A percentile compares a stretch with the other conserved stretches of the same genome.
phyloP scores from a whole-genome alignment of 1,140 invertebrate species.

The Aricia agestis region DNA sequence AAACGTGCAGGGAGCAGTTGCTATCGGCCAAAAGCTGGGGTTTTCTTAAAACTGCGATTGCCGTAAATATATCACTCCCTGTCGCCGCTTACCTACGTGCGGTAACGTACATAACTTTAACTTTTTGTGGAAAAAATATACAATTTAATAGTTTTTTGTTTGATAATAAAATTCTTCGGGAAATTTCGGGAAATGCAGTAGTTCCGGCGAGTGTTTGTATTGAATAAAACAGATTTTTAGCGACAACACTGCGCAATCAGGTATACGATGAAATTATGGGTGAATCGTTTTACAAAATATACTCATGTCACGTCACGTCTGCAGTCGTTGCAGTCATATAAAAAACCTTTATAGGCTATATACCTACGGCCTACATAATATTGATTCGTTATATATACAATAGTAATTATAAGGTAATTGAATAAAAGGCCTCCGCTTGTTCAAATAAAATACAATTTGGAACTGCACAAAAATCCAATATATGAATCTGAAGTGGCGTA shows the following conservation, averaged over 20 bases:
- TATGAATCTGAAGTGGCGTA: neutral
- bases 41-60: slow-evolving; percentile 53
- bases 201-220: no score
- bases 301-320: no score
- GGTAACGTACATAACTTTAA: slow-evolving; percentile 16
- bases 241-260: no score
- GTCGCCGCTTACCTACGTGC: slow-evolving; percentile 47
- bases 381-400: no score
- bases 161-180: neutral
- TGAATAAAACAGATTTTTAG: no score
- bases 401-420: neutral
- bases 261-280: no score
- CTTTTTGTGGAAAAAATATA: slow-evolving; percentile 14
- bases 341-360: no score
- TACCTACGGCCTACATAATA: no score
- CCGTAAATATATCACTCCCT: slow-evolving; percentile 57
- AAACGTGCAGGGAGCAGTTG: slow-evolving; percentile 35
- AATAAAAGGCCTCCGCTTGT: neutral
- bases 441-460: neutral
- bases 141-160: slow-evolving; percentile 11
- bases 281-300: no score
- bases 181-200: neutral
- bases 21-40: slow-evolving; percentile 41
- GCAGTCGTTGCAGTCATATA: no score
- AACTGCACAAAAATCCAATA: neutral